Percentiles rank a stretch among this genome's conserved stretches.
Evolutionary conservation across 2,888 invertebrate species (phyloP).

Genomic region (Diloba caeruleocephala): DNA sequence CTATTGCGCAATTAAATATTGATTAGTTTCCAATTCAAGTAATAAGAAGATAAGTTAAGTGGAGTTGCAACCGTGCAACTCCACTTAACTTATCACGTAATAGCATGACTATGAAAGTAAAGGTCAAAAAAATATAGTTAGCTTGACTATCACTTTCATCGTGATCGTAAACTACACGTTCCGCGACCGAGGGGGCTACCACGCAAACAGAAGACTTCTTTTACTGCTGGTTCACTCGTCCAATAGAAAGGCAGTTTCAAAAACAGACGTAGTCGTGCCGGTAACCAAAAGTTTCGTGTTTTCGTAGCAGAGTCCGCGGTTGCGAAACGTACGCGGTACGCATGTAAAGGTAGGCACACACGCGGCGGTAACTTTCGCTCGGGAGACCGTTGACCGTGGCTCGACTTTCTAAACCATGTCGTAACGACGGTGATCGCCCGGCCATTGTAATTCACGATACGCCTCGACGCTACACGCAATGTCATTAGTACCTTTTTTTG

Average conservation of each 20-base stretch:
- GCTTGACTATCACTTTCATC: constrained; percentile 71
- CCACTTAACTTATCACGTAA: constrained; percentile 18
- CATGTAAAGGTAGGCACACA: constrained; percentile 72
- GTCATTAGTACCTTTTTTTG: constrained; percentile 75
- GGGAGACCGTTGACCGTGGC: constrained; percentile 86
- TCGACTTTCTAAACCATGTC: constrained; percentile 87
- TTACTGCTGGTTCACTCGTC: constrained; percentile 29
- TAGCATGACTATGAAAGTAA: constrained; percentile 15
- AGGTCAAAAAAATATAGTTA: constrained; percentile 25
- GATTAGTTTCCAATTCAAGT: background rate
- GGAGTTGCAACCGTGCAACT: constrained; percentile 9
- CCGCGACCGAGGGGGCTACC: constrained; percentile 1
- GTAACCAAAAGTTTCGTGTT: constrained; percentile 50
- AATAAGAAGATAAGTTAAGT: background rate
- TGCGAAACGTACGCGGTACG: constrained; percentile 70
- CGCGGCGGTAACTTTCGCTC: constrained; percentile 81
- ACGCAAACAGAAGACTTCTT: constrained; percentile 17
- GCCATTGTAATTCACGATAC: constrained; percentile 85
- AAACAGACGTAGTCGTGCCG: constrained; percentile 25
- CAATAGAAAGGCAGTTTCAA: constrained; percentile 47
- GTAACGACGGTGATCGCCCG: constrained; percentile 84
- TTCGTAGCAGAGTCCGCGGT: constrained; percentile 50
- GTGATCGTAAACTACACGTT: constrained; percentile 43
- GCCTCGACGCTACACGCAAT: constrained; percentile 81
- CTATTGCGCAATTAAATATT: constrained; percentile 10